Conservation (phyloP, 2,888 invertebrate species). For the Scrobipalpa costella region DNA sequence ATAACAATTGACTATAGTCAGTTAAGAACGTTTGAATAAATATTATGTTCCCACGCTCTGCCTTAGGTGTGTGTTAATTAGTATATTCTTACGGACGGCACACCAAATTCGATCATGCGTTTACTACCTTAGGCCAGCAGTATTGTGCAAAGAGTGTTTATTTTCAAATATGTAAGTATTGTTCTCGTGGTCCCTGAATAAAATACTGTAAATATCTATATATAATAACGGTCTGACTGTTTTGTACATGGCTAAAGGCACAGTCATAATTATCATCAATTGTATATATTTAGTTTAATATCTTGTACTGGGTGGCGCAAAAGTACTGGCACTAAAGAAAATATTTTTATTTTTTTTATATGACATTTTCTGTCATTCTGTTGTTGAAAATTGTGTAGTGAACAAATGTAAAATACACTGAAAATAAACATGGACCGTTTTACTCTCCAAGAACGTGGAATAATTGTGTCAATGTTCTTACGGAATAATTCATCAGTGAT, state of each 20-base stretch:
- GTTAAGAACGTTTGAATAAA: background rate
- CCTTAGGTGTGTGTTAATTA: background rate
- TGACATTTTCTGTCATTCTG: too few relatives aligned
- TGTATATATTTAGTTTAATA: too few relatives aligned
- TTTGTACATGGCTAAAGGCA: conserved; percentile 30
- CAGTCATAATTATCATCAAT: conserved; percentile 18
- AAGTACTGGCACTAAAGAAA: too few relatives aligned
- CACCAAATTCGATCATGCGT: background rate
- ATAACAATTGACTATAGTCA: background rate
- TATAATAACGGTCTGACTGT: conserved; percentile 21
- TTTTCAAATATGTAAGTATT: conserved; percentile 19
- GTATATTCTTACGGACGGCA: conserved; percentile 1
- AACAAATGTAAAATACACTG: too few relatives aligned
- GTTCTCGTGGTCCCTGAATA: conserved; percentile 32
- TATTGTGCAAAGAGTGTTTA: background rate
- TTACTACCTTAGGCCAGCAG: background rate
- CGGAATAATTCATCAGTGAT: too few relatives aligned
- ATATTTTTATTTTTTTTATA: too few relatives aligned
- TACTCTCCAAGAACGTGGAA: too few relatives aligned
- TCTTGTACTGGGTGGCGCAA: too few relatives aligned
- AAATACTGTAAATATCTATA: conserved; percentile 30
- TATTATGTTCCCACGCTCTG: background rate
- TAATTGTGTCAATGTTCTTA: too few relatives aligned
- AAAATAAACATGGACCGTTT: too few relatives aligned
- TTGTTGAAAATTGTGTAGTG: too few relatives aligned